phyloP scores from a whole-genome alignment of 1,140 invertebrate species.

The Drosophila paulistorum region DNA sequence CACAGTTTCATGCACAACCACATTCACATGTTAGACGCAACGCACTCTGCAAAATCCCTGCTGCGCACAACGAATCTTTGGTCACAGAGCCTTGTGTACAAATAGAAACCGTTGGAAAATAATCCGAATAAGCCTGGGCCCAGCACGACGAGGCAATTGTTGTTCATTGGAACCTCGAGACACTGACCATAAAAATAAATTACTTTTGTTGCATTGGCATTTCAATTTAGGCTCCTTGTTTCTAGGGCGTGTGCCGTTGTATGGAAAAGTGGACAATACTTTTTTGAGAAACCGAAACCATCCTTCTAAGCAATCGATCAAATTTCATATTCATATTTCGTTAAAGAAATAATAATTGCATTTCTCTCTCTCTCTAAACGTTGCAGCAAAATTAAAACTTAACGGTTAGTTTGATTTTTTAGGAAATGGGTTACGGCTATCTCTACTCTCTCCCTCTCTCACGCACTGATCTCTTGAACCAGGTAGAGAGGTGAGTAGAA shows the following conservation, averaged over 20 bases:
- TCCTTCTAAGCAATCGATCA: conserved; percentile 2
- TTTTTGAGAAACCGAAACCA: neutral
- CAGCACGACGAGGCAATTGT: conserved; percentile 66
- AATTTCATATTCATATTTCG: conserved; percentile 46
- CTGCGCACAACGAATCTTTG: conserved; percentile 32
- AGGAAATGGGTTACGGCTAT: neutral
- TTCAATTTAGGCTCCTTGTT: conserved; percentile 61
- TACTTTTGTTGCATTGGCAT: conserved; percentile 72
- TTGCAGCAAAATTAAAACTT: conserved; percentile 12
- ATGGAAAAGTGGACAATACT: conserved; percentile 36
- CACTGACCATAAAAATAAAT: conserved; percentile 71
- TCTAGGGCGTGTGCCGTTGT: conserved; percentile 23
- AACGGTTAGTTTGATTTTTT: conserved; percentile 19
- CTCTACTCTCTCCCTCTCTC: neutral
- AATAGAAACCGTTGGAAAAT: conserved; percentile 70
- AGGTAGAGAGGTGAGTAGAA: conserved; percentile 48
- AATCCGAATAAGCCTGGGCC: conserved; percentile 45
- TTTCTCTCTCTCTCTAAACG: neutral
- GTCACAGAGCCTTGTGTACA: conserved; percentile 59
- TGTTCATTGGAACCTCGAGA: conserved; percentile 19
- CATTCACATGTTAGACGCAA: conserved; percentile 1
- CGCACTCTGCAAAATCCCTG: conserved; percentile 62
- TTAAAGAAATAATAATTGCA: conserved; percentile 12
- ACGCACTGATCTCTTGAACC: neutral
- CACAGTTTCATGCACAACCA: neutral